Conservation (phyloP, 2,797 vertebrate genomes). For the Hydrocynus forskahlii region DNA sequence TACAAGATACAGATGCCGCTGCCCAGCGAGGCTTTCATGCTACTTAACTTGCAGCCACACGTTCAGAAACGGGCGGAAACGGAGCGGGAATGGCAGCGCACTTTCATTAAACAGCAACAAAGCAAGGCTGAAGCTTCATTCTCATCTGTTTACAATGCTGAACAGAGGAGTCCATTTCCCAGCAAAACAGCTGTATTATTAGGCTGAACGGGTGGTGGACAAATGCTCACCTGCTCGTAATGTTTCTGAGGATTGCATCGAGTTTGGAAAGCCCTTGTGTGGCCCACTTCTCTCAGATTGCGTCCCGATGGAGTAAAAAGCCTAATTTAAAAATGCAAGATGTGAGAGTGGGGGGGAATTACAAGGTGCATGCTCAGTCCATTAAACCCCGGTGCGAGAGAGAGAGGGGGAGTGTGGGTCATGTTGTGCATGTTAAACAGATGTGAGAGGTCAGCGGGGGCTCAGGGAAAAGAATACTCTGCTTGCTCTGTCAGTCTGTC, state of each 20-base stretch:
- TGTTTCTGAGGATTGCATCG: conserved; percentile 56
- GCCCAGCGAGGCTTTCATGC: not conserved
- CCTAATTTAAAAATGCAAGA: conserved; percentile 54
- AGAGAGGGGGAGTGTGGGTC: conserved; percentile 43
- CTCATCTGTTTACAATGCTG: conserved; percentile 20
- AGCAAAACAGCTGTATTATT: conserved; percentile 41
- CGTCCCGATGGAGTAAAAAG: conserved; percentile 51
- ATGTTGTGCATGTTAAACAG: conserved; percentile 62
- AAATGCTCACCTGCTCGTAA: conserved; percentile 21
- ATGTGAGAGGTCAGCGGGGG: conserved; percentile 40
- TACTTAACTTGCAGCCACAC: conserved; percentile 32
- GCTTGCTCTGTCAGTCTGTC: conserved; percentile 47
- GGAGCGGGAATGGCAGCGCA: not conserved
- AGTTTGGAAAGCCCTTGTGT: conserved; percentile 54
- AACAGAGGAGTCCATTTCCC: conserved; percentile 26
- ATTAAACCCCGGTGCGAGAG: conserved; percentile 46
- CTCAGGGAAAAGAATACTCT: conserved; percentile 52
- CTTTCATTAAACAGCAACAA: conserved; percentile 23
- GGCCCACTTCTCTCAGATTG: conserved; percentile 46
- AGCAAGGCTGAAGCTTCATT: conserved; percentile 7
- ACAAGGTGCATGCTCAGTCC: conserved; percentile 32
- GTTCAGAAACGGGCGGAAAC: not conserved
- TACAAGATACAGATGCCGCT: conserved; percentile 49
- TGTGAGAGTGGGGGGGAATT: conserved; percentile 22
- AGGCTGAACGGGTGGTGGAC: conserved; percentile 14